A percentile compares a stretch with the other conserved stretches of the same genome.
Evolutionary conservation across 2,113 vertebrate genomes (phyloP).

Genomic region (Pelusios castaneus): DNA sequence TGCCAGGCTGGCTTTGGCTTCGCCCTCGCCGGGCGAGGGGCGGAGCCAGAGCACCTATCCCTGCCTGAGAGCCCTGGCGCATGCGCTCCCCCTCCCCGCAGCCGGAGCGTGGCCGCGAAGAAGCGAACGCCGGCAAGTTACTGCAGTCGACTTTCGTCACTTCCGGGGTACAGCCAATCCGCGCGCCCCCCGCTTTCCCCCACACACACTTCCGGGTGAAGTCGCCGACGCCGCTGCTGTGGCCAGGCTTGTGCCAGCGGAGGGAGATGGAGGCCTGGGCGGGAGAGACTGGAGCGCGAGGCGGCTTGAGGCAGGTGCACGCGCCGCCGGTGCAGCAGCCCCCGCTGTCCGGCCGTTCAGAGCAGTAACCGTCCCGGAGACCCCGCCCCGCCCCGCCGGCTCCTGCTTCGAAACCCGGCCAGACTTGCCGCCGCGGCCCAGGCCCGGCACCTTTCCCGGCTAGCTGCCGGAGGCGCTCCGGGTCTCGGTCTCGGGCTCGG

Average conservation of each 20-base stretch:
- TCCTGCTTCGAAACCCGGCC: neutral
- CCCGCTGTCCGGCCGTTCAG: neutral
- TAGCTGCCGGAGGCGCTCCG: neutral
- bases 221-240: neutral
- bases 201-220: neutral
- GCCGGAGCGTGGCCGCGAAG: rapidly evolving
- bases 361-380: neutral
- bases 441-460: neutral
- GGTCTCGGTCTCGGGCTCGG: neutral
- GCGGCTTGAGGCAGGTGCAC: neutral
- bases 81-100: neutral
- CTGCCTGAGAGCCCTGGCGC: neutral
- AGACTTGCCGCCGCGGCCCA: neutral
- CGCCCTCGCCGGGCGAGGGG: too few species aligned
- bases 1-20: too few species aligned
- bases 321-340: neutral
- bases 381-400: neutral
- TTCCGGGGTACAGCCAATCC: neutral
- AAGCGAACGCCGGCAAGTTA: too few species aligned
- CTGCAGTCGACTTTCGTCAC: rapidly evolving
- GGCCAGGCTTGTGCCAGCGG: neutral
- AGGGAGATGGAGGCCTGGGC: neutral
- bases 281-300: neutral
- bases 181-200: rapidly evolving
- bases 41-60: neutral